Conservation (phyloP, 92 coral and sea anemone species). For the Zoanthus gigantus region DNA sequence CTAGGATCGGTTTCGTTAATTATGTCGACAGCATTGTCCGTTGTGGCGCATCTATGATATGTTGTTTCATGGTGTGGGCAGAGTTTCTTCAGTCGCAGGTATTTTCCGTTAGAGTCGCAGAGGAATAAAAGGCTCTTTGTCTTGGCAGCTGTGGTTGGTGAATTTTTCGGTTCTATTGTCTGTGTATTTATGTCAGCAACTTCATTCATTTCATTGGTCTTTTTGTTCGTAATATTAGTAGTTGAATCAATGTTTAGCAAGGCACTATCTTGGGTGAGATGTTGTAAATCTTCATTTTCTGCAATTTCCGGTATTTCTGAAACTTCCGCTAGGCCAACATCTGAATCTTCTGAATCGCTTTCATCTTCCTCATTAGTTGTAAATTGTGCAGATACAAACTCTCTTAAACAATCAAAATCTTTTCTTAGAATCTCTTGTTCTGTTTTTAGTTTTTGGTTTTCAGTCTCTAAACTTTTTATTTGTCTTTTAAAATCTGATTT, state of each 20-base stretch:
- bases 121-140: conserved; percentile 6
- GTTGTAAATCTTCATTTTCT: background rate
- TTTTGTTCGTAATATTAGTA: background rate
- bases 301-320: background rate
- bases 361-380: background rate
- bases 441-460: background rate
- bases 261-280: background rate
- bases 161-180: conserved; percentile 19
- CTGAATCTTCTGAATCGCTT: background rate
- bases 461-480: background rate
- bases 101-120: conserved; percentile 29
- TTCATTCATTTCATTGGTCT: background rate
- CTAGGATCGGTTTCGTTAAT: background rate
- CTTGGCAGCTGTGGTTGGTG: conserved; percentile 28
- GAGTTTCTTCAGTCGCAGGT: conserved; percentile 22
- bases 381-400: background rate
- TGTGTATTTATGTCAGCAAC: conserved; percentile 3
- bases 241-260: background rate
- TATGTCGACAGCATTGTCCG: background rate
- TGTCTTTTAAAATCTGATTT: conserved; percentile 8
- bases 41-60: conserved; percentile 10
- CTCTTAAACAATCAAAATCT: background rate
- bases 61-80: background rate
- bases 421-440: background rate
- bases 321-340: background rate